Conservation (phyloP, 2,113 vertebrate genomes). For the Prolemur simus region DNA sequence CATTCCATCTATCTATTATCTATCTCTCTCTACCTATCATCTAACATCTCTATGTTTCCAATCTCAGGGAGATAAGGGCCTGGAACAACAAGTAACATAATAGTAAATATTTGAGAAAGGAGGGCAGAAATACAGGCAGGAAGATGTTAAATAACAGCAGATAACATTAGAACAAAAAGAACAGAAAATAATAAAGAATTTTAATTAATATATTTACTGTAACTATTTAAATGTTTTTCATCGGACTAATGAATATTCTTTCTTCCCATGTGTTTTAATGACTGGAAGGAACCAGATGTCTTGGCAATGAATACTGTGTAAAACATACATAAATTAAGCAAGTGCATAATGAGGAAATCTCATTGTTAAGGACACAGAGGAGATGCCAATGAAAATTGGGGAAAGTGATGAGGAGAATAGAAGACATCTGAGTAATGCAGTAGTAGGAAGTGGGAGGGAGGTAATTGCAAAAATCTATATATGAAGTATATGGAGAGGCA, state of each 20-base stretch:
- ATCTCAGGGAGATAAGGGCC: not conserved
- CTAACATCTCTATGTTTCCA: not conserved
- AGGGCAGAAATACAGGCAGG: not conserved
- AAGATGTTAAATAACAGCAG: not conserved
- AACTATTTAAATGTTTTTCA: conserved; percentile 14
- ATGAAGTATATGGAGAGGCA: not conserved
- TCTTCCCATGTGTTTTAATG: conserved; percentile 19
- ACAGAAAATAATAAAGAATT: not conserved
- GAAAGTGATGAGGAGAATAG: not conserved
- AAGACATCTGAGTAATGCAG: not conserved
- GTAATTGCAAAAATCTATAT: not conserved
- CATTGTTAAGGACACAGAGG: not conserved
- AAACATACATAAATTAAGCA: conserved; percentile 46
- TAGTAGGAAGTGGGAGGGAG: not conserved
- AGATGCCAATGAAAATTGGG: not conserved
- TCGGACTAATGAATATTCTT: conserved; percentile 13
- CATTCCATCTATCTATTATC: not conserved
- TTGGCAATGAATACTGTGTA: not conserved
- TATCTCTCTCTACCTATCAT: not conserved
- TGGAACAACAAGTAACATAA: not conserved
- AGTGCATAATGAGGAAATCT: not conserved
- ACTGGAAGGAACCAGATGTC: conserved; percentile 26
- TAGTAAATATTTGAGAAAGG: not conserved
- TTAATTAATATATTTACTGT: conserved; percentile 9
- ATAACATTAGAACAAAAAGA: not conserved